Evolutionary conservation across 2,113 vertebrate genomes (phyloP).

Genomic region (Sakesphorus luctuosus): DNA sequence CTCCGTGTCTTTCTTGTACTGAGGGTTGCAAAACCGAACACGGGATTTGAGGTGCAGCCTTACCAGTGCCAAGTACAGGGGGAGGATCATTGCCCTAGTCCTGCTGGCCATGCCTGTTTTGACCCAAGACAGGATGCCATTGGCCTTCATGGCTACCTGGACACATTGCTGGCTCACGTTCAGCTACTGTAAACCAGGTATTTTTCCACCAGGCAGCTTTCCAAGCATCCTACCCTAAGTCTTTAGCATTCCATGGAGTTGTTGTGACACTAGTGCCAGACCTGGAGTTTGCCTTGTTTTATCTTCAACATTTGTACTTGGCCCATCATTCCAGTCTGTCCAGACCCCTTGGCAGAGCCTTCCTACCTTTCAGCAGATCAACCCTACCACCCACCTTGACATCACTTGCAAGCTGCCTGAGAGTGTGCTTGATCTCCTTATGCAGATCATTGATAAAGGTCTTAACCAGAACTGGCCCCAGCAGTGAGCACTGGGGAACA

Average conservation of each 20-base stretch:
- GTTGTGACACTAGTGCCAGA: neutral
- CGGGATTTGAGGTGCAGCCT: neutral
- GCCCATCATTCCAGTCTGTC: neutral
- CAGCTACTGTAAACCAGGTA: neutral
- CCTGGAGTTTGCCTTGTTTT: neutral
- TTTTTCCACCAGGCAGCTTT: neutral
- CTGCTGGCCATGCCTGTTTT: neutral
- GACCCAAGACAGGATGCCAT: neutral
- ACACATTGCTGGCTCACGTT: rapidly evolving
- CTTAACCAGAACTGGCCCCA: neutral
- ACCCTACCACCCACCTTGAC: neutral
- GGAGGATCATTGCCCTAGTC: neutral
- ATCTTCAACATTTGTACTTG: neutral
- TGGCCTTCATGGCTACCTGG: neutral
- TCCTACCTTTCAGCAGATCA: neutral
- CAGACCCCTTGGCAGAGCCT: neutral
- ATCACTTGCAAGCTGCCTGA: neutral
- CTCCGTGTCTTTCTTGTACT: neutral
- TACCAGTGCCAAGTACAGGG: no score
- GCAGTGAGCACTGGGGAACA: rapidly evolving
- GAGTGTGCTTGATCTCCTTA: rapidly evolving
- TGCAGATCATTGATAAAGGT: neutral
- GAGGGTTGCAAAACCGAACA: neutral
- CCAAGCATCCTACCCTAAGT: neutral
- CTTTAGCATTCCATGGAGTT: neutral